A percentile compares a stretch with the other conserved stretches of the same genome.
These are phyloP conservation scores for Porites divaricata DNA, from an alignment of 92 coral and sea anemone species.

Conservation along the genomic window DNA sequence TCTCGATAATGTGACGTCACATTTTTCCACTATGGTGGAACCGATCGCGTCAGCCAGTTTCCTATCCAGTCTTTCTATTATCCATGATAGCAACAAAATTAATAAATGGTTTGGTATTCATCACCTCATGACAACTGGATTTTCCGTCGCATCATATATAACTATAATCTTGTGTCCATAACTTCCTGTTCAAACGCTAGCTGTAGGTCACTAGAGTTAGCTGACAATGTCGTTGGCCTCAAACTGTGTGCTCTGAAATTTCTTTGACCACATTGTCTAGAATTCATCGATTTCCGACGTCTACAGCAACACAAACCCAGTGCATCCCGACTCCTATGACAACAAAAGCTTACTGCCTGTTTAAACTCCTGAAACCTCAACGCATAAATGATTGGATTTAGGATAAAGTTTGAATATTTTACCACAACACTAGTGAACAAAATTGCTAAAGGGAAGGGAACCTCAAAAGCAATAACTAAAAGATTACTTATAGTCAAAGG, in stretches of 20 bases:
- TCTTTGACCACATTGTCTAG: too few relatives aligned
- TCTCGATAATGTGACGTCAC: too few relatives aligned
- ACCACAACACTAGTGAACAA: neutral
- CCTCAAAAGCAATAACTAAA: neutral
- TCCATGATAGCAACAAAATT: too few relatives aligned
- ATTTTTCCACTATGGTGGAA: too few relatives aligned
- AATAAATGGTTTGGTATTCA: neutral
- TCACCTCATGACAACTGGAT: neutral
- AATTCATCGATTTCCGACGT: too few relatives aligned
- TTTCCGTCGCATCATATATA: neutral
- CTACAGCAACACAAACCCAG: too few relatives aligned
- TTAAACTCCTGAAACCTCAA: slow-evolving; percentile 3
- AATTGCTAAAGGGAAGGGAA: neutral
- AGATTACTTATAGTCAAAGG: neutral
- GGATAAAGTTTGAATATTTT: neutral
- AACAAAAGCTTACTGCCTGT: neutral
- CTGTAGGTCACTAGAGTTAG: neutral
- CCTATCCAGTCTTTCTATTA: too few relatives aligned
- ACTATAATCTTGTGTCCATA: neutral
- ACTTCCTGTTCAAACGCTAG: neutral
- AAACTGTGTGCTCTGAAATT: too few relatives aligned
- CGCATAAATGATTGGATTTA: neutral
- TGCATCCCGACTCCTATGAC: neutral
- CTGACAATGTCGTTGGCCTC: neutral
- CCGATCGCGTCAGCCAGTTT: too few relatives aligned